Conservation (phyloP, 2,888 invertebrate genomes). For the Acleris emargana region DNA sequence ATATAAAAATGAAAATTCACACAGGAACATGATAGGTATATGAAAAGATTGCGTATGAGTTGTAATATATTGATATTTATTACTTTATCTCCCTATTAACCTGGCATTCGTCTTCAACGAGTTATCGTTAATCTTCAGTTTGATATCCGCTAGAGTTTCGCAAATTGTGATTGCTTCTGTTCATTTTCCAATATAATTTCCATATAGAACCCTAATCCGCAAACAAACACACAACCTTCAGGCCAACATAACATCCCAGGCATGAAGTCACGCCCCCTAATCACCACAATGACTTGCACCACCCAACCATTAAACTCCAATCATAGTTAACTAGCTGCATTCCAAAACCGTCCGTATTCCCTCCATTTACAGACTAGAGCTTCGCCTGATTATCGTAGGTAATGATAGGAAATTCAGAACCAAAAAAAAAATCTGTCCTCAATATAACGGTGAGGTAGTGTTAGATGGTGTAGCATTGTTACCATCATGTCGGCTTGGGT, state of each 20-base stretch:
- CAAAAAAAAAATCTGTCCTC: constrained; percentile 36
- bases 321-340: constrained; percentile 11
- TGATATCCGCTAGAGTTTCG: too few species aligned
- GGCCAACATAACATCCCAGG: constrained; percentile 2
- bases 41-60: too few species aligned
- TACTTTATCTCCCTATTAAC: too few species aligned
- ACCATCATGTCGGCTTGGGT: constrained; percentile 41
- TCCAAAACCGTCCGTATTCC: constrained; percentile 6
- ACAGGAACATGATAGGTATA: too few species aligned
- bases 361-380: background rate
- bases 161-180: too few species aligned
- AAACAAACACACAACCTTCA: constrained; percentile 21
- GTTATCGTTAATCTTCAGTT: too few species aligned
- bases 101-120: too few species aligned
- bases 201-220: background rate
- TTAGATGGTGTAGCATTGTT: constrained; percentile 3
- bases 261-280: constrained; percentile 13
- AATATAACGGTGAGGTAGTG: constrained; percentile 46
- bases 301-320: constrained; percentile 15
- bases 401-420: constrained; percentile 30
- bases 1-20: too few species aligned
- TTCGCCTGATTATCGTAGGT: constrained; percentile 16
- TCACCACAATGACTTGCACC: constrained; percentile 16
- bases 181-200: background rate
- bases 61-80: too few species aligned